Conservation (phyloP, 1,140 invertebrate species). For the Drosophila navojoa region DNA sequence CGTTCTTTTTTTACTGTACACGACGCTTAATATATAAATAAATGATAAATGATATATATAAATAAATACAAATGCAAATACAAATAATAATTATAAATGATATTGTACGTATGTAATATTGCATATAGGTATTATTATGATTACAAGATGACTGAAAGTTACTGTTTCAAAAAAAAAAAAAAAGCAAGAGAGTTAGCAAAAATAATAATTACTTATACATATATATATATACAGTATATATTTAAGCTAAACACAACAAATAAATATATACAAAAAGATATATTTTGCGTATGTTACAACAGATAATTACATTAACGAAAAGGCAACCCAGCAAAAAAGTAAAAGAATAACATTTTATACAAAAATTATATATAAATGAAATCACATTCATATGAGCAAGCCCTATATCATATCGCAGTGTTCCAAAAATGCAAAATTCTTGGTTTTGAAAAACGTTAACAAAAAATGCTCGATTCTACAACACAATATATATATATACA, state of each 20-base stretch:
- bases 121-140: constrained; percentile 78
- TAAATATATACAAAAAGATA: constrained; percentile 69
- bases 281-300: constrained; percentile 73
- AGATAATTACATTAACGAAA: constrained; percentile 50
- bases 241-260: constrained; percentile 35
- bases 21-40: constrained; percentile 67
- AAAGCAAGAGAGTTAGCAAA: constrained; percentile 66
- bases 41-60: constrained; percentile 20
- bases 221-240: constrained; percentile 57
- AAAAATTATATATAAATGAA: constrained; percentile 21
- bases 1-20: constrained; percentile 51
- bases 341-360: constrained; percentile 56
- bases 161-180: constrained; percentile 70
- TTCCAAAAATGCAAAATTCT: constrained; percentile 17
- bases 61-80: constrained; percentile 11
- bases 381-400: constrained; percentile 26
- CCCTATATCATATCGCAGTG: constrained; percentile 35
- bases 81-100: constrained; percentile 37
- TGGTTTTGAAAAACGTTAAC: constrained; percentile 7
- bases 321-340: constrained; percentile 35
- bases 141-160: constrained; percentile 81
- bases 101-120: constrained; percentile 67
- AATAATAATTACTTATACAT: constrained; percentile 66
- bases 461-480: constrained; percentile 9
- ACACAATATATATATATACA: constrained; percentile 39